phyloP scores from a whole-genome alignment of 2,888 invertebrate genomes.

The Stenolophus ochropezus region DNA sequence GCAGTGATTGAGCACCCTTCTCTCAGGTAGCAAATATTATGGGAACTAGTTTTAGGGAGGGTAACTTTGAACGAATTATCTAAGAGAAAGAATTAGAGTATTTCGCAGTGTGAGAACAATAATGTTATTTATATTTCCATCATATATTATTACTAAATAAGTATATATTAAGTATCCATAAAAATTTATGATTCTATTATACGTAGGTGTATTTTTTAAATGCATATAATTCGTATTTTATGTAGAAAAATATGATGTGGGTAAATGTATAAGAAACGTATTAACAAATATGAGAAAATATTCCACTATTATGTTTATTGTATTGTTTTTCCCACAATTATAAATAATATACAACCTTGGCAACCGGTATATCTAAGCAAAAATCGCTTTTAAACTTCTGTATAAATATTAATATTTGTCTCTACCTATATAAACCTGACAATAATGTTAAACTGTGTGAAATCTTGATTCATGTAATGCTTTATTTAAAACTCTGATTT shows the following conservation, averaged over 20 bases:
- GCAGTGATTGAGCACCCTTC: too few relatives aligned
- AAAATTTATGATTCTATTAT: too few relatives aligned
- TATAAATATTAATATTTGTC: background rate
- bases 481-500: background rate
- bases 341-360: background rate
- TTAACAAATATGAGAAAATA: background rate
- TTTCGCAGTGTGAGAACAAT: too few relatives aligned
- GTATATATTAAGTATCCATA: too few relatives aligned
- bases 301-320: background rate
- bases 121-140: too few relatives aligned
- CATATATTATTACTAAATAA: too few relatives aligned
- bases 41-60: too few relatives aligned
- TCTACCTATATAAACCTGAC: background rate
- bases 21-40: too few relatives aligned
- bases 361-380: background rate
- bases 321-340: background rate
- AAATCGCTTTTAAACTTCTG: background rate
- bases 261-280: background rate
- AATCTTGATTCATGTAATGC: background rate
- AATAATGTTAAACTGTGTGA: background rate
- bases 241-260: too few relatives aligned
- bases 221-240: background rate
- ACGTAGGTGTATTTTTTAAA: background rate
- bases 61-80: too few relatives aligned
- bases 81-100: too few relatives aligned